Base-by-base conservation (phyloP, 2,888 invertebrate genomes). In the Pseudococcus jackbeardsleyi region DNA sequence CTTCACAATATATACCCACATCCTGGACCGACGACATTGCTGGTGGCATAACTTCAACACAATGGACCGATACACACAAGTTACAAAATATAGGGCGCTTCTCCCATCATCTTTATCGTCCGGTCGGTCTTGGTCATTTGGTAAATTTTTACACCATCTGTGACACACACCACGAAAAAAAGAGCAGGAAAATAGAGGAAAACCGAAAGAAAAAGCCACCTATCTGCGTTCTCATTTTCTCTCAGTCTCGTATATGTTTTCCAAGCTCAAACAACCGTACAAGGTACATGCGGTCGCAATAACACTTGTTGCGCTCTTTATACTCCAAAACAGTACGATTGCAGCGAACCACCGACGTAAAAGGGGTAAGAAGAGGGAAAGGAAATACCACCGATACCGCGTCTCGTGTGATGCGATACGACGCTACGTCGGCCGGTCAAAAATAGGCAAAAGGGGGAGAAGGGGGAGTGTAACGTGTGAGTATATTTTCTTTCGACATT, bases 241-340 rank as follows among this genome's bases (percentile, higher is more conserved):
- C 64, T 64, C 19, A 11, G 64, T 64, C 64, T 59, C 59, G n/a
- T 59, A 8, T 17, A n/a, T 64, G 64, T 22, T 64, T 64, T 64
- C 64, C 9, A 64, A 64, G 64, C 64, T 64, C 64, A 64, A 64
- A 64, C 64, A 64, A 64, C 22, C 22, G 64, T 22, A 59, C n/a
- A 19, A 59, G 59, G 59, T 59, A 64, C 64, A 64, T 64, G 64
- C 64, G 64, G 64, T 64, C 64, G 64, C 64, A 64, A 64, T 64
- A 64, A 64, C 64, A 64, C 64, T 64, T 64, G 64, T 64, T 64
- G 64, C 64, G 64, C 64, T 64, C 64, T 22, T 64, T 64, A 64
- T 64, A 64, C 64, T 64, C 19, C 22, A 22, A 64, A 64, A 64
- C 9, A 22, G 22, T 64, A 64, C 22, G 64, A 64, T 64, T 9